Percentiles rank a stretch among this genome's conserved stretches.
Evolutionary conservation across 2,797 vertebrate genomes (phyloP).

Genomic region (Pagetopsis macropterus): DNA sequence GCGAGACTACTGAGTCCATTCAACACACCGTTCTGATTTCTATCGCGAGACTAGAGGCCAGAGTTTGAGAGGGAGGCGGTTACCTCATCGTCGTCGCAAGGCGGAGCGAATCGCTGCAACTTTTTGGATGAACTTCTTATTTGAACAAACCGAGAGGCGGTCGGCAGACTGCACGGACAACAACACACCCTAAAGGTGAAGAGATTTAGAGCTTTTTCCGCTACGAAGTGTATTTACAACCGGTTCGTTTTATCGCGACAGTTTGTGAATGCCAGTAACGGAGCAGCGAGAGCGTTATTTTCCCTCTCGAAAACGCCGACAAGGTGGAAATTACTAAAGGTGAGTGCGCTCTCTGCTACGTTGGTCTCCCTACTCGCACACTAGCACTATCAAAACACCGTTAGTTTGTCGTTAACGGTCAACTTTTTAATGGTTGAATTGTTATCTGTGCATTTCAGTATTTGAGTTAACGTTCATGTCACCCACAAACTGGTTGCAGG

Average conservation of each 20-base stretch:
- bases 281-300: constrained; percentile 37
- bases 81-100: constrained; percentile 77
- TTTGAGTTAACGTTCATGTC: background rate
- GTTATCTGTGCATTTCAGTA: background rate
- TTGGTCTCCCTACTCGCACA: background rate
- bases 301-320: constrained; percentile 21
- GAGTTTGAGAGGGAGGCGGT: constrained; percentile 60
- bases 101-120: constrained; percentile 82
- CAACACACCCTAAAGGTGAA: constrained; percentile 17
- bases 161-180: constrained; percentile 49
- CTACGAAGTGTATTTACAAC: background rate
- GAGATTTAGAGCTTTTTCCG: constrained; percentile 22
- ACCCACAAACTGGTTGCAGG: background rate
- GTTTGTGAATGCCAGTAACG: constrained; percentile 4
- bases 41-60: constrained; percentile 76
- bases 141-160: constrained; percentile 74
- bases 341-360: constrained; percentile 47
- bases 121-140: constrained; percentile 85
- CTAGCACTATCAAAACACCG: background rate
- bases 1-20: constrained; percentile 42
- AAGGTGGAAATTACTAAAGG: constrained; percentile 73
- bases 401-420: background rate
- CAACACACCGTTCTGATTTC: fast-evolving
- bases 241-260: constrained; percentile 3
- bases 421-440: background rate